Percentiles rank a stretch among this genome's conserved stretches.
phyloP scores from a whole-genome alignment of 2,797 vertebrate genomes.

The Scolopax rusticola region DNA sequence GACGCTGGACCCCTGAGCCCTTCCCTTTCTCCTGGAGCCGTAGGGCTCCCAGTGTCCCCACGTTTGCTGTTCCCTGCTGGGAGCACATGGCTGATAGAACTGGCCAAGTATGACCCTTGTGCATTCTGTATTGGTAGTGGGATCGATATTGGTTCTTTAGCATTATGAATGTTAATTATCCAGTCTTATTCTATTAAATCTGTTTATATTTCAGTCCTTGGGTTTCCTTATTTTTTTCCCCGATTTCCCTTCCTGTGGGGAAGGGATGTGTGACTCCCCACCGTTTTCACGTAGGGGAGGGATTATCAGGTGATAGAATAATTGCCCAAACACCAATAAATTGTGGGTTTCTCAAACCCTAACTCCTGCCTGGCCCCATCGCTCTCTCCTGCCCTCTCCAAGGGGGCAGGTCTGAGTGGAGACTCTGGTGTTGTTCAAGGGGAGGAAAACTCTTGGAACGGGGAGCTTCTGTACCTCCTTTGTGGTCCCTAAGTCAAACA shows the following conservation, averaged over 20 bases:
- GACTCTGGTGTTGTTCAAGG: rapidly evolving
- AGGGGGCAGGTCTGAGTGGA: rapidly evolving
- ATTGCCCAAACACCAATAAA: background rate
- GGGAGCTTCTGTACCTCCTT: background rate
- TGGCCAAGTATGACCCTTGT: background rate
- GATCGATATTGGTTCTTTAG: background rate
- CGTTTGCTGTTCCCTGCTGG: background rate
- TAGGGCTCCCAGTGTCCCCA: background rate
- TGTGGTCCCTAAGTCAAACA: rapidly evolving
- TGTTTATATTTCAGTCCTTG: background rate
- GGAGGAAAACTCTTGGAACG: rapidly evolving
- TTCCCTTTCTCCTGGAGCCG: background rate
- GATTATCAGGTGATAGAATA: background rate
- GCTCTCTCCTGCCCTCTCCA: rapidly evolving
- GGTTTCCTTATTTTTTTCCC: background rate
- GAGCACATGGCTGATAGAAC: background rate
- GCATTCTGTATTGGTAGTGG: background rate
- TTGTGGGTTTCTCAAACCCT: background rate
- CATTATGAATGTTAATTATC: background rate
- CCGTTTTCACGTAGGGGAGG: background rate
- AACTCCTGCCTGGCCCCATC: background rate
- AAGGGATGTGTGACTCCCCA: too few species aligned
- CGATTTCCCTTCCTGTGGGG: background rate
- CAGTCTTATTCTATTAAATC: background rate
- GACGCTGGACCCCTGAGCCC: background rate